These are phyloP conservation scores for Cerceris rybyensis DNA, from an alignment of 2,888 invertebrate species.

Conservation along the genomic window DNA sequence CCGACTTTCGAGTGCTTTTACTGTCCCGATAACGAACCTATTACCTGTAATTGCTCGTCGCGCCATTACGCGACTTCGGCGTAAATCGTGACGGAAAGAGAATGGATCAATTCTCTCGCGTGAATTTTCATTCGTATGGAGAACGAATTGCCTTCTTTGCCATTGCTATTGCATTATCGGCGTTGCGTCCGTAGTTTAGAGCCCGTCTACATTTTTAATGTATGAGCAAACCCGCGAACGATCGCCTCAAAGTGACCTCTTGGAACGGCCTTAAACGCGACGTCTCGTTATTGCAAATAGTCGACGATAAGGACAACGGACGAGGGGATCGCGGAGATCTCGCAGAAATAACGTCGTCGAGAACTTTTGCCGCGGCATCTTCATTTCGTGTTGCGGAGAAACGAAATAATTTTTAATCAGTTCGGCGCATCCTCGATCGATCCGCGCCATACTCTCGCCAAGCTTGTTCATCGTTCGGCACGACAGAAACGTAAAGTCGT, in stretches of 20 bases:
- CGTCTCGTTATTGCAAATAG: conserved; percentile 31
- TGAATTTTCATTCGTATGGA: too few species aligned
- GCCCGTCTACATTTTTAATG: background rate
- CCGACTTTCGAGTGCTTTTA: conserved; percentile 16
- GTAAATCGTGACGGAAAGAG: too few species aligned
- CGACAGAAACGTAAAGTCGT: background rate
- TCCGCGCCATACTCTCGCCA: background rate
- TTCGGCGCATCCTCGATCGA: too few species aligned
- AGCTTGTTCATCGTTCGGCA: background rate
- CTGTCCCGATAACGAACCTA: conserved; percentile 8
- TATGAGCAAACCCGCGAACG: background rate
- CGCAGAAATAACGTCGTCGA: conserved; percentile 44
- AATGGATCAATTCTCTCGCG: too few species aligned
- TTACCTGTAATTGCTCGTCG: conserved; percentile 1
- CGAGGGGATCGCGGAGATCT: conserved; percentile 35
- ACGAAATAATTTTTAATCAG: too few species aligned
- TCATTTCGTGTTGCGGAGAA: too few species aligned
- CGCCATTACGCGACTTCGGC: background rate
- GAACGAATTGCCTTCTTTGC: too few species aligned
- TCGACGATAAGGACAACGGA: conserved; percentile 21
- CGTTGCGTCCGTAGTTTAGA: too few species aligned
- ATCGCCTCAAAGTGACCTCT: too few species aligned
- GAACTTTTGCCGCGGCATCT: conserved; percentile 27
- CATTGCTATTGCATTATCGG: too few species aligned
- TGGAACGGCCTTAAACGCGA: background rate